Base-by-base conservation (phyloP, 64 coral and sea anemone genomes). In the Montipora sp. region DNA sequence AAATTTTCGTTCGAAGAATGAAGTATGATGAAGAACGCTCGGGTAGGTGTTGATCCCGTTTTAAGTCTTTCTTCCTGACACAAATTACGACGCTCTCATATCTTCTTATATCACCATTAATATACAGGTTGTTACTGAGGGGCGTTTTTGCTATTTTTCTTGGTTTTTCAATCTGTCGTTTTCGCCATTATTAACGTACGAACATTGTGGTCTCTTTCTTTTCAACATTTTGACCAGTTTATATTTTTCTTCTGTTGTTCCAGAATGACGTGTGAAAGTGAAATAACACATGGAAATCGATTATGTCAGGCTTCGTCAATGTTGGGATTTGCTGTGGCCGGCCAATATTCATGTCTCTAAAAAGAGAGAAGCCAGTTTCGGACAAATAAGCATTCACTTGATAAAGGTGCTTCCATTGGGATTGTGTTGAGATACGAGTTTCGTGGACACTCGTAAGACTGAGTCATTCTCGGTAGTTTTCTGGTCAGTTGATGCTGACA, bases 1-100 rank as follows among this genome's bases (percentile, higher is more conserved):
- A 85, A 85, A 84, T 84, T 67, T 84, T 84, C 81, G 24, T 84
- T 84, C 45, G 81, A 84, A 50, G 65, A 85, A 85, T 5, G 3
- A 11, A 85, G 65, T 63, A 72, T 43, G 82, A 85, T 2, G 82
- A 85, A 66, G 82, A 85, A 12, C 8, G 7, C 19, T 49, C 43
- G 23, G 82, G 82, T 83, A 47, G 21, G 7, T 48, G 7, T n/a
- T 19, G 45, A 22, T 85, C 14, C 11, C 71, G 1, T 85, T 8
- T 16, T 49, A 4, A 71, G 6, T 22, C 21, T 71, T 2, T 71
- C 19, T 7, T 71, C 11, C 53, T 11, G 11, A 6, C 19, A 71
- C 11, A 66, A 14, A 66, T 66, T 66, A 36, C 36, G 1, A 36
- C 36, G 2, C 36, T 36, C 36, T 2, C 36, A 36, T 36, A 36